phyloP scores from a whole-genome alignment of 2,888 invertebrate genomes.

The Pelosia muscerda region DNA sequence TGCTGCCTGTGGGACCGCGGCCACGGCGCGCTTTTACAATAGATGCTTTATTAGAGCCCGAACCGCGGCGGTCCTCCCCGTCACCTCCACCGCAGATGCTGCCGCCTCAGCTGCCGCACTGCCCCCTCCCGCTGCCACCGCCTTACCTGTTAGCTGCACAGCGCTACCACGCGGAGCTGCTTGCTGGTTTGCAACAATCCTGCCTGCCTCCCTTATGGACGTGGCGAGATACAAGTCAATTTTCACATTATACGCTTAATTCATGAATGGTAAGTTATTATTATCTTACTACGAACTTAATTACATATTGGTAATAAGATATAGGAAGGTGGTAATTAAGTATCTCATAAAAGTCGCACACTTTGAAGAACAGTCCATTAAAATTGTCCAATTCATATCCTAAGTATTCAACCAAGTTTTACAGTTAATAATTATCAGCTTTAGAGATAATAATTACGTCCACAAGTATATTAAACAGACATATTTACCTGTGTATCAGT shows the following conservation, averaged over 20 bases:
- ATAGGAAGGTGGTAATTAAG: background rate
- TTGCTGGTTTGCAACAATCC: constrained; percentile 82
- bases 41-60: constrained; percentile 71
- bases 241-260: constrained; percentile 85
- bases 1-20: constrained; percentile 64
- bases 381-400: background rate
- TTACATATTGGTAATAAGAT: background rate
- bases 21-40: constrained; percentile 74
- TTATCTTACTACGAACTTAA: background rate
- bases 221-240: constrained; percentile 82
- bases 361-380: background rate
- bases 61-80: constrained; percentile 64
- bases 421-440: background rate
- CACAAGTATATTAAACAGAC: background rate
- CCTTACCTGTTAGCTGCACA: constrained; percentile 81
- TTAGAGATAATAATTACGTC: background rate
- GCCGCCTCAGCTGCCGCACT: constrained; percentile 68
- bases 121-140: constrained; percentile 76
- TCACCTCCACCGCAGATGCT: constrained; percentile 60
- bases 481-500: background rate
- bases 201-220: constrained; percentile 83
- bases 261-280: constrained; percentile 81
- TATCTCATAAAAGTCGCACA: background rate
- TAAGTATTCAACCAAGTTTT: background rate
- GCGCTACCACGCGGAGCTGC: constrained; percentile 81